Base-by-base conservation (phyloP, 2,888 invertebrate species). In the Drosophila siamana region DNA sequence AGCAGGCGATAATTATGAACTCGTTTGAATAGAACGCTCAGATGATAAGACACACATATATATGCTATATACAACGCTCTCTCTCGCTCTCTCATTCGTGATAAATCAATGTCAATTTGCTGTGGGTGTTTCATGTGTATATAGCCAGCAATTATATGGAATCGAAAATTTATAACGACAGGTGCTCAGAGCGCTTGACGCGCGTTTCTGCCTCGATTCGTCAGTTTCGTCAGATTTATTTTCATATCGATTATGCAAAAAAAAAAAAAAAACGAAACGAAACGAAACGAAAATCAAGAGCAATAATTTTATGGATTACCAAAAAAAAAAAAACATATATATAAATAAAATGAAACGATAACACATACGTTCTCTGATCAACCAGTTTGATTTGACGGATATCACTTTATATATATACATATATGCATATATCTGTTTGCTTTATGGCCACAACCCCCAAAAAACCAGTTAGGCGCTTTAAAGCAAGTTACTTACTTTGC, bases 111-210 rank as follows among this genome's bases (percentile, higher is more conserved):
- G 61, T 62, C 50, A 28, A 28, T 33, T 41, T 22, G 41, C 43
- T 15, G 67, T 74, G 57, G 60, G 61, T 69, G 75, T 57, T 13
- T 13, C 22, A 40, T 40, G 4, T 40, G 9, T 40, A 16, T 16
- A 19, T 41, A 52, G 28, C 9, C 9, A 9, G 26, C 2, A 43
- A n/a, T 78, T 85, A 86, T 82, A 79, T 85, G 71, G 71, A 61
- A 66, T 30, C 26, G 43, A 48, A 43, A 78, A 83, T 83, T 83
- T 83, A 83, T 85, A 78, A 74, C 86, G 83, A 86, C 83, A 83
- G 83, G 77, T 86, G 81, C 71, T 28, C 67, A 67, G 43, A 11
- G 13, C n/a, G n/a, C n/a, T n/a, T n/a, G n/a, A n/a, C n/a, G n/a
- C n/a, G n/a, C n/a, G n/a, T n/a, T n/a, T n/a, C n/a, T 48, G 33